A percentile compares a stretch with the other conserved stretches of the same genome.
Evolutionary conservation across 2,797 vertebrate species (phyloP).

Genomic region (Champsocephalus gunnari): DNA sequence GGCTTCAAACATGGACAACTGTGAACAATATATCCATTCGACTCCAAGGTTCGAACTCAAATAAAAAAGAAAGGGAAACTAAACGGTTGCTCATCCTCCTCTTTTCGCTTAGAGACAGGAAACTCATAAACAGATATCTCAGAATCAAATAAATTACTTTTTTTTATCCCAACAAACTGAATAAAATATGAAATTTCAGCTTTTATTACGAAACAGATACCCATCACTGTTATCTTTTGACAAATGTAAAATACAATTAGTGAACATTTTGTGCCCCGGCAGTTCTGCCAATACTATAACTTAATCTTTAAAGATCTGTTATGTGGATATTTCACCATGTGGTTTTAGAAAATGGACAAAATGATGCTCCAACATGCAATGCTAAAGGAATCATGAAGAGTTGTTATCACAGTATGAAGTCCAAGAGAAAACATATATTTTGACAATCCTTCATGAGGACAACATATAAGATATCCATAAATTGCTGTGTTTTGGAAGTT

Average conservation of each 20-base stretch:
- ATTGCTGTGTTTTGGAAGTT: conserved; percentile 33
- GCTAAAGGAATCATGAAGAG: neutral
- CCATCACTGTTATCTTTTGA: neutral
- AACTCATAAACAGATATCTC: no score
- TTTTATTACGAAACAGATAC: neutral
- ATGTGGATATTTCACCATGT: no score
- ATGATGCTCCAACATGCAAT: neutral
- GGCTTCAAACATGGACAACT: no score
- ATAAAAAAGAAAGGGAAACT: no score
- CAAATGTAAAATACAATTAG: neutral
- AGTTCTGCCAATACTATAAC: neutral
- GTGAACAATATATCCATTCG: no score
- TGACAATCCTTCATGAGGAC: conserved; percentile 9
- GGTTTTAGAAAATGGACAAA: neutral
- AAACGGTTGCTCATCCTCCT: no score
- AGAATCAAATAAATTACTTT: no score
- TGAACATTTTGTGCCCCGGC: neutral
- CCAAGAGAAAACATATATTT: conserved; percentile 15
- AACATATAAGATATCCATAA: conserved; percentile 22
- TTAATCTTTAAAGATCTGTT: neutral
- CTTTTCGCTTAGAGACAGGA: no score
- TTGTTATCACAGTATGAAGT: conserved; percentile 13
- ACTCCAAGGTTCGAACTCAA: no score
- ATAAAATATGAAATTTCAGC: neutral
- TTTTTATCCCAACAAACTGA: neutral